Conservation (phyloP, 64 coral and sea anemone species). For the Montipora foliosa region DNA sequence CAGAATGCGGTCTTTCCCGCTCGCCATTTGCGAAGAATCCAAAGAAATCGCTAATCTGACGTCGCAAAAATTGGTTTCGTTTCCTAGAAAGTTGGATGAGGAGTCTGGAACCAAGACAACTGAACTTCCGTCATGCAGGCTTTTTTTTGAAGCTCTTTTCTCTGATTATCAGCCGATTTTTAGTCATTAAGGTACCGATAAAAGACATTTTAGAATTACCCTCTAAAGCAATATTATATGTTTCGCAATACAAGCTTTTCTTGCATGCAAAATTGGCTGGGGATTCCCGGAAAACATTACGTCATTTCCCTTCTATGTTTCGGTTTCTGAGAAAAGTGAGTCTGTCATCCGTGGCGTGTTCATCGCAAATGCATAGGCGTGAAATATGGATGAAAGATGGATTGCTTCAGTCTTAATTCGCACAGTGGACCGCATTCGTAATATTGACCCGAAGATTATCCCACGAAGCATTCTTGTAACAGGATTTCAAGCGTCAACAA, state of each 20-base stretch:
- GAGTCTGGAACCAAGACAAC: not conserved
- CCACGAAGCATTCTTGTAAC: conserved; percentile 35
- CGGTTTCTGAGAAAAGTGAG: not conserved
- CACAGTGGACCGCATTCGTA: not conserved
- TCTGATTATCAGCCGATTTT: no score
- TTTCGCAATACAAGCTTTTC: no score
- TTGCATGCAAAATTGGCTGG: not conserved
- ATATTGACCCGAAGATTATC: not conserved
- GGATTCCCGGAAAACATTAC: not conserved
- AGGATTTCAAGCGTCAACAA: not conserved
- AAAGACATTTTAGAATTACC: no score
- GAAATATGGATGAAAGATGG: not conserved
- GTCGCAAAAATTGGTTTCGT: not conserved
- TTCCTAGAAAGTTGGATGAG: not conserved
- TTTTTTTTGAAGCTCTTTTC: no score
- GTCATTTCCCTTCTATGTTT: not conserved
- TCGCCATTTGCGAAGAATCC: not conserved
- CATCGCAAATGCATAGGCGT: not conserved
- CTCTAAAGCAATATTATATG: no score
- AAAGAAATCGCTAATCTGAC: no score
- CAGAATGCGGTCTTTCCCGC: not conserved
- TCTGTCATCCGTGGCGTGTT: not conserved
- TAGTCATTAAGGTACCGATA: no score
- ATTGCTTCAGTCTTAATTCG: not conserved
- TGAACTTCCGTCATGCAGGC: no score